A percentile compares a stretch with the other conserved stretches of the same genome.
Conservation (phyloP, 2,888 invertebrate genomes). For the Gastracanthus pulcherrimus region DNA sequence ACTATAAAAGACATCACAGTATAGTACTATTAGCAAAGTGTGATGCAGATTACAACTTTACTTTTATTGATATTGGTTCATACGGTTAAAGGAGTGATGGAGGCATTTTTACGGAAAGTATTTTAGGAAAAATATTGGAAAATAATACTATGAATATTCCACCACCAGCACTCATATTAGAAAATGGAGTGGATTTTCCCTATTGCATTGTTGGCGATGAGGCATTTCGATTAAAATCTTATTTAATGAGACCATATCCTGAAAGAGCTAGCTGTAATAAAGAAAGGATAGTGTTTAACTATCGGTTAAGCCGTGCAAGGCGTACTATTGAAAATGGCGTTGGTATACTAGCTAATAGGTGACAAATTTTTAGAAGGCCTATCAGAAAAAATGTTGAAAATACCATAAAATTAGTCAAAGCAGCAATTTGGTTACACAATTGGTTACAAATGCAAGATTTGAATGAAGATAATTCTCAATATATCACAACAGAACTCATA, state of each 20-base stretch:
- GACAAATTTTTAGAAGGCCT: constrained; percentile 55
- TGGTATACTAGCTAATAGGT: constrained; percentile 54
- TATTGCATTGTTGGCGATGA: constrained; percentile 58
- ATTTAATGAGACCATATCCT: constrained; percentile 58
- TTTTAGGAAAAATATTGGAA: constrained; percentile 60
- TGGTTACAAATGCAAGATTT: constrained; percentile 17
- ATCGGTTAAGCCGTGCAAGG: constrained; percentile 53
- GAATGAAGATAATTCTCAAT: too few relatives aligned
- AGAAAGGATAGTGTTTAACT: constrained; percentile 54
- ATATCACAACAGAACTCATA: too few relatives aligned
- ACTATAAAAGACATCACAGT: too few relatives aligned
- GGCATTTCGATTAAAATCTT: constrained; percentile 51
- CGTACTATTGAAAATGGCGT: constrained; percentile 57
- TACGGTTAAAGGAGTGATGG: too few relatives aligned
- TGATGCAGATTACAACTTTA: too few relatives aligned
- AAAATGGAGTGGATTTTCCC: constrained; percentile 44
- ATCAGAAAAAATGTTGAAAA: constrained; percentile 44
- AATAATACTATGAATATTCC: constrained; percentile 52
- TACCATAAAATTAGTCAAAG: constrained; percentile 46
- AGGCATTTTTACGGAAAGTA: constrained; percentile 50
- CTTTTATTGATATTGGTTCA: too few relatives aligned
- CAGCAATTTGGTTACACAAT: constrained; percentile 56
- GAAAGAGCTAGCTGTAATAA: constrained; percentile 31
- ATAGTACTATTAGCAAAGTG: too few relatives aligned
- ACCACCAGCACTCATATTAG: constrained; percentile 19